Conservation (phyloP, 1,140 invertebrate species). For the Bicyclus anynana region DNA sequence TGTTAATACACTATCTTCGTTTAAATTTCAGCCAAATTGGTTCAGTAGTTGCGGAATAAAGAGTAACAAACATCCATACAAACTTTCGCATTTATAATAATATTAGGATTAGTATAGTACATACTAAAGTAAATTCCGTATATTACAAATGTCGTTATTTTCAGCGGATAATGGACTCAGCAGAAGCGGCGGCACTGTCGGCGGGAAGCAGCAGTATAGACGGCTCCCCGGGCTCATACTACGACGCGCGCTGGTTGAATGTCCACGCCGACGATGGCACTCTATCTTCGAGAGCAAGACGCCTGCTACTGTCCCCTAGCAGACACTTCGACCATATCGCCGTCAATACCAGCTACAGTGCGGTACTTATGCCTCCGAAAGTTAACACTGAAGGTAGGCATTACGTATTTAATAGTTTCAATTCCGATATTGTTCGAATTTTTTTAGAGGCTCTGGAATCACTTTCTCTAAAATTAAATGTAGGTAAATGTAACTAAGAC, state of each 20-base stretch:
- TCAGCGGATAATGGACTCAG: conserved; percentile 91
- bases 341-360: conserved; percentile 91
- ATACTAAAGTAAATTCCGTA: neutral
- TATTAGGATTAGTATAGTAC: neutral
- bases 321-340: conserved; percentile 89
- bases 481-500: no score
- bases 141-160: conserved; percentile 29
- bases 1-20: no score
- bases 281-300: conserved; percentile 80
- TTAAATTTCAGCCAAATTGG: no score
- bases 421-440: no score
- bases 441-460: no score
- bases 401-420: neutral
- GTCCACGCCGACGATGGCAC: conserved; percentile 84
- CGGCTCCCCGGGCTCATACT: conserved; percentile 78
- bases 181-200: conserved; percentile 89
- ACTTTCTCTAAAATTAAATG: no score
- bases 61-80: no score
- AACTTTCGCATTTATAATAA: no score
- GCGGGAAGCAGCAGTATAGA: conserved; percentile 70
- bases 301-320: conserved; percentile 83
- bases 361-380: conserved; percentile 92
- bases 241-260: conserved; percentile 85
- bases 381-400: conserved; percentile 86
- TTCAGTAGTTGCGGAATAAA: no score